These are phyloP conservation scores for Epiblema foenella DNA, from an alignment of 2,888 invertebrate genomes.

Conservation along the genomic window DNA sequence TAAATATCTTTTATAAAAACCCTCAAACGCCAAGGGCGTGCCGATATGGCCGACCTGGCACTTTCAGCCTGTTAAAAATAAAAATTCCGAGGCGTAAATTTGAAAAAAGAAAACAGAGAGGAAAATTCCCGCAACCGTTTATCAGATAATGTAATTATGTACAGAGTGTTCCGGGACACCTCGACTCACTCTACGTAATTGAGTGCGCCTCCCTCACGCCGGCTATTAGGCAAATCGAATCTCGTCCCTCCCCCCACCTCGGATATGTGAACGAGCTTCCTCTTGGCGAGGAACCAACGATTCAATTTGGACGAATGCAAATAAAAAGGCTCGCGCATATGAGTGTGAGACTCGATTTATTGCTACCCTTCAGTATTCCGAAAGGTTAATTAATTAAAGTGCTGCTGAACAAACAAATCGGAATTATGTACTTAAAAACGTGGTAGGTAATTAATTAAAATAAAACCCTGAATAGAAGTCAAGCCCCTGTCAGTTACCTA, in stretches of 20 bases:
- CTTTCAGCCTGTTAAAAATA: conserved; percentile 33
- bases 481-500: too few relatives aligned
- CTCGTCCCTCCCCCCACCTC: conserved; percentile 59
- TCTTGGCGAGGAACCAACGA: conserved; percentile 78
- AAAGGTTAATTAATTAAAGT: conserved; percentile 38
- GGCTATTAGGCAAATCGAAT: conserved; percentile 85
- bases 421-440: not conserved
- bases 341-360: conserved; percentile 51
- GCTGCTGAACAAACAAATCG: not conserved
- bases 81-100: conserved; percentile 32
- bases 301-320: conserved; percentile 82
- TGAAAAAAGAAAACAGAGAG: conserved; percentile 40
- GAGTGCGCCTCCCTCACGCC: conserved; percentile 73
- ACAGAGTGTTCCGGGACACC: conserved; percentile 77
- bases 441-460: not conserved
- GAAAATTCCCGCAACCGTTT: conserved; percentile 65
- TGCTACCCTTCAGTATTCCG: conserved; percentile 43
- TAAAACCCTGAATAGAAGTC: not conserved
- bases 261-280: conserved; percentile 64
- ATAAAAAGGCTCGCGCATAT: conserved; percentile 69
- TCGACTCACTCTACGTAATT: conserved; percentile 79
- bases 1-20: conserved; percentile 37
- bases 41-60: conserved; percentile 18
- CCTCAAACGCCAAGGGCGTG: conserved; percentile 50
- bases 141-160: conserved; percentile 84